Evolutionary conservation across 1,140 invertebrate genomes (phyloP), one percentile per base, ranked within the genome.

Genomic region (Harlomillsia oculata): DNA sequence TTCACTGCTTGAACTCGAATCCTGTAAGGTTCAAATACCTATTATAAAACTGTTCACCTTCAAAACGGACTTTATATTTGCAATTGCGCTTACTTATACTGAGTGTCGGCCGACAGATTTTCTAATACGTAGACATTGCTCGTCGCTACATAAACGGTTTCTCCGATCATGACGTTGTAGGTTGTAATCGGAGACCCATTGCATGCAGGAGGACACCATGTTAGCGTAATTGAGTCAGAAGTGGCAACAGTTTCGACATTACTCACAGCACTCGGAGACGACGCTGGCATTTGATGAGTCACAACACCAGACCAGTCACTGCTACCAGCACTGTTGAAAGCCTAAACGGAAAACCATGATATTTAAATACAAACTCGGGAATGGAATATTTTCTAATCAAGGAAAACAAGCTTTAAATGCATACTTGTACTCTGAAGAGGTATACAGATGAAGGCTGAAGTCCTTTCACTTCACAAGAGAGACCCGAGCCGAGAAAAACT

Each of bases 1-100:
- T 89, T 92, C 5, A 88, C 78, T 34, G 87, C 89, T 70, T 86
- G 84, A 25, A 89, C 78, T 54, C 82, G 77, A 45, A 88, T 78
- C 69, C 82, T 83, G 66, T 52, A 69, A 34, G 14, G n/a, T 8
- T 14, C 40, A 51, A 8, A 37, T 6, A 40, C 16, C 6, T 6
- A 37, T 13, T 18, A 30, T 23, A 11, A 51, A 51, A 21, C 40
- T 21, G 20, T 32, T 2, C 13, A 13, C n/a, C n/a, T n/a, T n/a
- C n/a, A n/a, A n/a, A n/a, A n/a, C n/a, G n/a, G n/a, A n/a, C n/a
- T n/a, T n/a, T n/a, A n/a, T n/a, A n/a, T n/a, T n/a, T n/a, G n/a
- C n/a, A n/a, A n/a, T 25, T 18, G 26, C 39, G 68, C 70, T 66
- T 68, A 79, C 77, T 72, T 78, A 70, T 79, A 79, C 1, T 70